phyloP scores from a whole-genome alignment of 2,797 vertebrate species.

The Pempheris klunzingeri region DNA sequence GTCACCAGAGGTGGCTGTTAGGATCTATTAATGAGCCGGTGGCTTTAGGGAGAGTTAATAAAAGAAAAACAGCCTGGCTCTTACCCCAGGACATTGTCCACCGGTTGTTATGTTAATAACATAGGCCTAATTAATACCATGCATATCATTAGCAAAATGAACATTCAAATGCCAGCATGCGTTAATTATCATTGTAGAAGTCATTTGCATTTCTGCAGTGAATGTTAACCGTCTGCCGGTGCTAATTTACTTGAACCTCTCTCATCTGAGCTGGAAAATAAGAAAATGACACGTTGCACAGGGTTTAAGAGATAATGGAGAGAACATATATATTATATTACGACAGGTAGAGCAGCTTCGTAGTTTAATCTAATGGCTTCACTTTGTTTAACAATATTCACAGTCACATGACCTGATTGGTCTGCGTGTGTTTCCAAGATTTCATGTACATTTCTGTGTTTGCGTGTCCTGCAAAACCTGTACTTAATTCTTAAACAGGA shows the following conservation, averaged over 20 bases:
- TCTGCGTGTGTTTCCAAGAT: not conserved
- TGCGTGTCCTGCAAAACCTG: slow-evolving; percentile 36
- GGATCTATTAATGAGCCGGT: slow-evolving; percentile 77
- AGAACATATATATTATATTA: not conserved
- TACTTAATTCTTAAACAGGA: slow-evolving; percentile 23
- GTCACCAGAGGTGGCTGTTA: slow-evolving; percentile 74
- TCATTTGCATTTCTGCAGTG: slow-evolving; percentile 64
- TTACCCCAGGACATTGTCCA: slow-evolving; percentile 82
- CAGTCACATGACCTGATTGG: not conserved
- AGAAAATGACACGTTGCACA: slow-evolving; percentile 15
- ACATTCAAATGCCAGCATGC: slow-evolving; percentile 82
- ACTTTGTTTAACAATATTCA: not conserved
- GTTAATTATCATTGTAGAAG: slow-evolving; percentile 82
- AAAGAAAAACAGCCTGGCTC: slow-evolving; percentile 66
- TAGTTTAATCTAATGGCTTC: not conserved
- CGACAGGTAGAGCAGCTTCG: not conserved
- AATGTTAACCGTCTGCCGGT: slow-evolving; percentile 73
- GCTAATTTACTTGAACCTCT: slow-evolving; percentile 63
- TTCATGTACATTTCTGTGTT: not conserved
- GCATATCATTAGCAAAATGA: slow-evolving; percentile 87
- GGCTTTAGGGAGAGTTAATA: slow-evolving; percentile 71
- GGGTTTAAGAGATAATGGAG: slow-evolving; percentile 23
- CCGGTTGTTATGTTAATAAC: slow-evolving; percentile 87
- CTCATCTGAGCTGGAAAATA: slow-evolving; percentile 63
- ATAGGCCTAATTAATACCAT: slow-evolving; percentile 86